Conservation (phyloP, 2,797 vertebrate species). For the Esox lucius region DNA sequence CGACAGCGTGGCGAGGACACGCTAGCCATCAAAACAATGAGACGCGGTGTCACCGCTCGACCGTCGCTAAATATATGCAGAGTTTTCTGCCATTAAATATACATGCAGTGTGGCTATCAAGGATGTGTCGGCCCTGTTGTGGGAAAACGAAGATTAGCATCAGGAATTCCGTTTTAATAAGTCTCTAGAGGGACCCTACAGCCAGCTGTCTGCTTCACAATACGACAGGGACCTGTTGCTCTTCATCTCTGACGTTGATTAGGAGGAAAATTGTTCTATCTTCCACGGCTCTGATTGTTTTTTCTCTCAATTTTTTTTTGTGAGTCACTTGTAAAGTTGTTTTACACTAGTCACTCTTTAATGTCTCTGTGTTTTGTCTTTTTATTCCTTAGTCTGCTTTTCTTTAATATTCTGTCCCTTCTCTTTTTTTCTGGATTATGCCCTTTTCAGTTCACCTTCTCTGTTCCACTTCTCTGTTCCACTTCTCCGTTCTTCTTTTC, state of each 20-base stretch:
- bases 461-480: constrained; percentile 22
- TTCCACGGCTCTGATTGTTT: constrained; percentile 19
- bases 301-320: background rate
- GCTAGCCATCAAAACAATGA: constrained; percentile 54
- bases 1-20: constrained; percentile 32
- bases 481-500: background rate
- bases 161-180: constrained; percentile 76
- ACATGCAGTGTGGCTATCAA: constrained; percentile 66
- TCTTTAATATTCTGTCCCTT: constrained; percentile 13
- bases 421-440: constrained; percentile 8
- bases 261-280: constrained; percentile 34
- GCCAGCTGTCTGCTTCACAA: constrained; percentile 64
- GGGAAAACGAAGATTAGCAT: constrained; percentile 74
- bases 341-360: constrained; percentile 40
- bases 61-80: constrained; percentile 59
- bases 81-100: constrained; percentile 69
- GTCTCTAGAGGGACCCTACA: constrained; percentile 64
- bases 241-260: constrained; percentile 46
- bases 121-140: constrained; percentile 66
- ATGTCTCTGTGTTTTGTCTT: constrained; percentile 27
- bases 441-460: constrained; percentile 1
- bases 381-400: constrained; percentile 21
- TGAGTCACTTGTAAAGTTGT: constrained; percentile 35
- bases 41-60: constrained; percentile 20
- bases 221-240: constrained; percentile 71